phyloP scores from a whole-genome alignment of 2,113 vertebrate species.

The Chaenogobius annularis region DNA sequence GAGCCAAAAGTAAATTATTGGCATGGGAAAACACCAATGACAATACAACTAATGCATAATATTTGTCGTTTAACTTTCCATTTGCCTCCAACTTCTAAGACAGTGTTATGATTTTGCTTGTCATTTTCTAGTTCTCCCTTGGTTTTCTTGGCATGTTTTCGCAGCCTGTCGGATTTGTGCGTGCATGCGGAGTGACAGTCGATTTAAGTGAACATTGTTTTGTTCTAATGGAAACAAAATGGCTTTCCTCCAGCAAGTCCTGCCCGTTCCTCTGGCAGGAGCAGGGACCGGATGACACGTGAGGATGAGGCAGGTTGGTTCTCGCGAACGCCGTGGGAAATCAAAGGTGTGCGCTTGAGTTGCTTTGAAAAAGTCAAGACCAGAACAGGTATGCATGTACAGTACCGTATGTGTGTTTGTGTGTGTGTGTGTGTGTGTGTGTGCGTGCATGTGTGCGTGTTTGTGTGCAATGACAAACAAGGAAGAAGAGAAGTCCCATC shows the following conservation, averaged over 20 bases:
- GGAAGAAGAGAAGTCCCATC: slow-evolving; percentile 59
- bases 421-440: slow-evolving; percentile 4
- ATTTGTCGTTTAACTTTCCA: background rate
- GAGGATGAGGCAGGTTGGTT: slow-evolving; percentile 36
- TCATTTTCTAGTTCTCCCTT: background rate
- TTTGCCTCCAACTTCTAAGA: background rate
- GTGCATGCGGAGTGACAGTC: slow-evolving; percentile 48
- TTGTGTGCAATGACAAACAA: slow-evolving; percentile 45
- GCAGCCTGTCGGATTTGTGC: background rate
- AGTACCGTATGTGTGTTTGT: background rate
- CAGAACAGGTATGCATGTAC: slow-evolving; percentile 48
- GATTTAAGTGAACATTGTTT: slow-evolving; percentile 49
- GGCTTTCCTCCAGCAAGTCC: slow-evolving; percentile 37
- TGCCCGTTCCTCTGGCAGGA: slow-evolving; percentile 9
- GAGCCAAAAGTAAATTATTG: too few relatives aligned
- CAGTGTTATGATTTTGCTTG: background rate
- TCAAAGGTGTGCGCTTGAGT: slow-evolving; percentile 64
- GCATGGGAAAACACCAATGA: too few relatives aligned
- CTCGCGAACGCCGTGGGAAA: slow-evolving; percentile 69
- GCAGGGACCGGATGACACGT: slow-evolving; percentile 63
- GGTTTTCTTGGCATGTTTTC: slow-evolving; percentile 15
- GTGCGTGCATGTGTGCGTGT: background rate
- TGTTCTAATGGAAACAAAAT: slow-evolving; percentile 62
- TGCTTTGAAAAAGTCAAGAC: slow-evolving; percentile 56
- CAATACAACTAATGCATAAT: too few relatives aligned